Percentiles rank a stretch among this genome's conserved stretches.
These are phyloP conservation scores for Slavum lentiscoides DNA, from an alignment of 2,888 invertebrate species.

Conservation along the genomic window DNA sequence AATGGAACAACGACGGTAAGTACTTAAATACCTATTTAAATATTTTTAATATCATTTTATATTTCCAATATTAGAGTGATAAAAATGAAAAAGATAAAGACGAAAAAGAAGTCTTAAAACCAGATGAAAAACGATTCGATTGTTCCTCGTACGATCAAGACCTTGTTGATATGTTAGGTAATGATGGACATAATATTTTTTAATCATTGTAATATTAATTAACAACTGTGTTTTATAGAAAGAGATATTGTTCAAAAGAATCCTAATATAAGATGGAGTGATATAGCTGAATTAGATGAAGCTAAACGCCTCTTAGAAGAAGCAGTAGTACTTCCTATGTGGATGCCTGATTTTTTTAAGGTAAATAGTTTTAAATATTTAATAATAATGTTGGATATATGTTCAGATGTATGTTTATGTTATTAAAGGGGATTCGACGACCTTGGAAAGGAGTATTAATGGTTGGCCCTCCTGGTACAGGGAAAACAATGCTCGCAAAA, in stretches of 20 bases:
- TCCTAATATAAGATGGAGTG: constrained; percentile 94
- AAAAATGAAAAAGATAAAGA: constrained; percentile 59
- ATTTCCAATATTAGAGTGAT: constrained; percentile 44
- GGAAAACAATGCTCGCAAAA: constrained; percentile 96
- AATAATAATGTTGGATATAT: not conserved
- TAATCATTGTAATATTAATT: not conserved
- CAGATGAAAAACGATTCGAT: constrained; percentile 84
- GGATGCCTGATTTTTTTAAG: constrained; percentile 98
- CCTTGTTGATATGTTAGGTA: constrained; percentile 86
- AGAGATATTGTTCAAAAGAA: constrained; percentile 96
- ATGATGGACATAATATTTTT: constrained; percentile 55
- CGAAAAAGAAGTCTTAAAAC: constrained; percentile 69
- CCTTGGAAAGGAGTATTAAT: constrained; percentile 96
- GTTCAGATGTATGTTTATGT: constrained; percentile 21
- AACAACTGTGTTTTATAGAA: constrained; percentile 62
- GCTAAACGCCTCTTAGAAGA: constrained; percentile 91
- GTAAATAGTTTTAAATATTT: constrained; percentile 61
- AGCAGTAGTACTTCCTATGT: constrained; percentile 94
- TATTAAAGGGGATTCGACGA: constrained; percentile 78
- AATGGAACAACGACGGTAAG: constrained; percentile 50
- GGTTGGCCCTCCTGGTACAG: constrained; percentile 92
- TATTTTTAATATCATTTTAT: constrained; percentile 17
- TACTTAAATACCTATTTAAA: not conserved
- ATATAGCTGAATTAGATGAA: constrained; percentile 86
- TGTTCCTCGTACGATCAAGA: constrained; percentile 82